phyloP scores from a whole-genome alignment of 2,888 invertebrate species.

The Myopa tessellatipennis region DNA sequence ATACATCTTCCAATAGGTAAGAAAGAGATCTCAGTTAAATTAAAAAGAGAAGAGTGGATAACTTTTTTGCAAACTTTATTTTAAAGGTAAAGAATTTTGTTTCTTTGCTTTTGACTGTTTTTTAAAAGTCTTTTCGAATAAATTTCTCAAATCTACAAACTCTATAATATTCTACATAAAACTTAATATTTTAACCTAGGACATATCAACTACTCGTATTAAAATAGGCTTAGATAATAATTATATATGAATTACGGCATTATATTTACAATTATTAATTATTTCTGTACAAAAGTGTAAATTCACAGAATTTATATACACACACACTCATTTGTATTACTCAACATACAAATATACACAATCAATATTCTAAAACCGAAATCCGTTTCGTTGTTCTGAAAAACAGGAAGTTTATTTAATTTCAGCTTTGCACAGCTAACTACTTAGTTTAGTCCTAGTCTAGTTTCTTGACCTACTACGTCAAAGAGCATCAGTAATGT shows the following conservation, averaged over 20 bases:
- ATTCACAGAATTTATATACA: slow-evolving; percentile 22
- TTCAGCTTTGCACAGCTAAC: too few relatives aligned
- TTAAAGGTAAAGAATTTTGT: not conserved
- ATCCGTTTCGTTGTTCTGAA: not conserved
- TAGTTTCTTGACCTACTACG: too few relatives aligned
- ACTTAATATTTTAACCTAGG: not conserved
- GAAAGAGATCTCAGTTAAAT: too few relatives aligned
- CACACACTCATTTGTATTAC: not conserved
- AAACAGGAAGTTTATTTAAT: too few relatives aligned
- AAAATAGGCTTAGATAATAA: slow-evolving; percentile 3
- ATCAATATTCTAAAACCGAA: slow-evolving; percentile 1
- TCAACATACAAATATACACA: not conserved
- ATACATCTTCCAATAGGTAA: too few relatives aligned
- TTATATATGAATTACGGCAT: slow-evolving; percentile 16
- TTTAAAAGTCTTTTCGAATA: not conserved
- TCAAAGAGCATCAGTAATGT: too few relatives aligned
- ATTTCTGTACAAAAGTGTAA: slow-evolving; percentile 6
- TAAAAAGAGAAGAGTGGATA: too few relatives aligned
- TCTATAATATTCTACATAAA: not conserved
- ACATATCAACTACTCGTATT: too few relatives aligned
- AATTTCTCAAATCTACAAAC: not conserved
- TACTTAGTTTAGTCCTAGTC: too few relatives aligned
- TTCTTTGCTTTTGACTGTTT: not conserved
- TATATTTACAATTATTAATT: slow-evolving; percentile 6
- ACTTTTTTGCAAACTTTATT: not conserved